Percentiles rank a stretch among this genome's conserved stretches.
phyloP scores from a whole-genome alignment of 92 coral and sea anemone genomes.

The Bergia sp. region DNA sequence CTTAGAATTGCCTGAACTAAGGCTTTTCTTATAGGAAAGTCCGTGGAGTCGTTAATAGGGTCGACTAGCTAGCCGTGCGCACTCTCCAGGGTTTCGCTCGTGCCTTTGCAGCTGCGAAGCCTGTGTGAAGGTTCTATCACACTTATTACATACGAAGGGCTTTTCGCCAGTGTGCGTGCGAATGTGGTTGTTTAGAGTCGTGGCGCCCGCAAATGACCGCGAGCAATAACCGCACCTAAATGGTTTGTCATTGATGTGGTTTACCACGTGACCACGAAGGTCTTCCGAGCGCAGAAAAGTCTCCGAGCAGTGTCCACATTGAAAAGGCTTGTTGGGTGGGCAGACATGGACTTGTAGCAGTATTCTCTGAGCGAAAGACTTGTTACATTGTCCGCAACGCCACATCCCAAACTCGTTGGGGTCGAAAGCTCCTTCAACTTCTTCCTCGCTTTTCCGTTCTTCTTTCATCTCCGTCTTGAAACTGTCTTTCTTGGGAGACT shows the following conservation, averaged over 20 bases:
- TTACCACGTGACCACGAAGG: constrained; percentile 90
- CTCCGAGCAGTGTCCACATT: constrained; percentile 94
- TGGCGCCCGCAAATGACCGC: constrained; percentile 97
- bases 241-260: constrained; percentile 86
- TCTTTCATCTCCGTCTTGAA: constrained; percentile 24
- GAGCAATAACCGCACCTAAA: constrained; percentile 98
- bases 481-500: constrained; percentile 27
- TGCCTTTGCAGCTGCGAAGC: constrained; percentile 90
- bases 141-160: constrained; percentile 83
- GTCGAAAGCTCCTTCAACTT: constrained; percentile 34
- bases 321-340: constrained; percentile 82
- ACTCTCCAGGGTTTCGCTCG: constrained; percentile 65
- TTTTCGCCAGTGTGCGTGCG: constrained; percentile 95
- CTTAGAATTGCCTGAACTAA: not conserved
- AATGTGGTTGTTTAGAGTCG: constrained; percentile 95
- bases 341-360: constrained; percentile 88
- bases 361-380: constrained; percentile 79
- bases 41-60: constrained; percentile 14
- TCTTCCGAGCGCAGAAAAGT: constrained; percentile 77
- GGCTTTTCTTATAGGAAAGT: not conserved
- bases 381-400: constrained; percentile 92
- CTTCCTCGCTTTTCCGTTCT: constrained; percentile 27
- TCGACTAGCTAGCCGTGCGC: constrained; percentile 44
- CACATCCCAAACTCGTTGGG: constrained; percentile 71
- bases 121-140: constrained; percentile 89